Evolutionary conservation across 1,140 invertebrate genomes (phyloP), one percentile per base, ranked within the genome.

Genomic region (Venturia canescens): DNA sequence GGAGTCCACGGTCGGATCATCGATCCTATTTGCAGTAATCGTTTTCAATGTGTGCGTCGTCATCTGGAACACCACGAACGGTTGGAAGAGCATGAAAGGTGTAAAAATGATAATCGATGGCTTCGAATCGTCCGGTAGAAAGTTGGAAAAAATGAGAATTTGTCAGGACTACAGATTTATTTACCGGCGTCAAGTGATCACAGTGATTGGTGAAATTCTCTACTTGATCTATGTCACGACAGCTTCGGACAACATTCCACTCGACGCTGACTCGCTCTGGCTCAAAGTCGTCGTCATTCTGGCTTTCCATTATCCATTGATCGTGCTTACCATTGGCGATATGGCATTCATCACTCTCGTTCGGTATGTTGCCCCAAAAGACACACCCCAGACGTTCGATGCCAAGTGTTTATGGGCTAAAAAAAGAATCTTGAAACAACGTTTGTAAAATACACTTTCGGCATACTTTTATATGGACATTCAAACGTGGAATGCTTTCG

Each of bases 141-240:
- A 29, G 34, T 29, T 79, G 78, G 78, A 79, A 60, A 79, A 79
- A 63, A 53, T 79, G 2, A 66, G 66, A 38, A 79, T 79, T 21
- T 44, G 13, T 18, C 66, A 31, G 1, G 31, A 70, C n/a, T 79
- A 79, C 66, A 79, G 23, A 53, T 18, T 34, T 3, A 0, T 79
- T 53, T 79, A 70, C 16, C 6, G 69, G 11, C 48, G 78, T 23
- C 78, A 79, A 70, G 23, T 79, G 31, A 26, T 70, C 26, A 6
- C 23, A 23, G 6, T 79, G 0, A 0, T 70, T 31, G 0, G 26
- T 23, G 66, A 57, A 70, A 53, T 79, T 31, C 7, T n/a, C 5
- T 16, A 53, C 7, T 5, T 53, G 1, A 23, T 63, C 6, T 66
- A 44, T 34, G 63, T 77, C 29, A n/a, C 26, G 3, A 26, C 27